Base-by-base conservation (phyloP, 2,113 vertebrate genomes). In the Heterotis niloticus region DNA sequence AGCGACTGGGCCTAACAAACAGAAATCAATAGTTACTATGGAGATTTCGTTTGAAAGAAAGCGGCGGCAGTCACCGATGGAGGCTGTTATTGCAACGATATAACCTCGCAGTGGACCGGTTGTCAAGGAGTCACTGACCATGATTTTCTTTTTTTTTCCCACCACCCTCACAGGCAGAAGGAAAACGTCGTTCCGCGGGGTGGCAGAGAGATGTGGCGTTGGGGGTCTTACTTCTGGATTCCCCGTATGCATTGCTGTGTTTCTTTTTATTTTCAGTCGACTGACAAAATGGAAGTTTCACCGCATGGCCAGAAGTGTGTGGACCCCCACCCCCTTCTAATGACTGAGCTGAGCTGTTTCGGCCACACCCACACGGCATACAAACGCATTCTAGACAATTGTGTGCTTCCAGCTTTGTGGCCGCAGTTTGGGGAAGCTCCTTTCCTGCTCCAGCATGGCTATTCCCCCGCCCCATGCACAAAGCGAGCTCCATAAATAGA, bases 41-140 rank as follows among this genome's bases (percentile, higher is more conserved):
- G 89, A 89, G 88, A 91, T 87, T 73, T 83, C 84, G 84, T 85
- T 79, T 80, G 81, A 85, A 87, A 86, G 87, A 86, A 86, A 88
- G 85, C 81, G 84, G 80, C 77, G 59, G 75, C 68, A 60, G 29
- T 77, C 80, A 81, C 85, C 85, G 86, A 88, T 51, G 80, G 82
- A 85, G 51, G 75, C 82, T 85, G 85, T 83, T 88, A 90, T 88
- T 90, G 87, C 89, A 88, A 90, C 87, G 86, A 92, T 89, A 87
- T 88, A 84, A 87, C 86, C 82, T 86, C 57, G 56, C 84, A 88
- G 86, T 85, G 86, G 84, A 87, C 76, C 29, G 82, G 80, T 89
- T 88, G 89, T 90, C 85, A 89, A 89, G 88, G 87, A 88, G 88
- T 87, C 82, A 81, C 81, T 91, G 88, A 89, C 88, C 89, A 81